Evolutionary conservation across 1,140 invertebrate genomes (phyloP).

Genomic region (Melitaea cinxia): DNA sequence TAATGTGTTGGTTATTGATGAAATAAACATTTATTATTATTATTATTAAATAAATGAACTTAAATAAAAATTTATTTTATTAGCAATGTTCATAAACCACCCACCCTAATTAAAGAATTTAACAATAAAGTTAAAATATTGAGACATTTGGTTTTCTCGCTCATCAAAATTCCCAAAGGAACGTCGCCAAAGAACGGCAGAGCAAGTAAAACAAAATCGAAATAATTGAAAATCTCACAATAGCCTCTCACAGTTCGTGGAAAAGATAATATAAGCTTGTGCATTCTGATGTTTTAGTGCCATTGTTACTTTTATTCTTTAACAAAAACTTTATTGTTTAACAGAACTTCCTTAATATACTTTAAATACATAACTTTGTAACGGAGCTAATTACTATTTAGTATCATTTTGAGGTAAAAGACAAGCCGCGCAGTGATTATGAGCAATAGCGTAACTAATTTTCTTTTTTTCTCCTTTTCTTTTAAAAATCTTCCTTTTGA

Average conservation of each 20-base stretch:
- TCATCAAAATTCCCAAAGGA: background rate
- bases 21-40: no score
- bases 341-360: background rate
- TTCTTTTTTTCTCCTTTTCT: no score
- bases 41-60: no score
- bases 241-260: background rate
- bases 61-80: no score
- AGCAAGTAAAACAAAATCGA: conserved; percentile 16
- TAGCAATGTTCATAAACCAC: background rate
- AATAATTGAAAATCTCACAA: conserved; percentile 20
- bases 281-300: background rate
- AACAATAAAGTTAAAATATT: background rate
- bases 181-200: conserved; percentile 10
- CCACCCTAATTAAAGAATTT: background rate
- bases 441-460: no score
- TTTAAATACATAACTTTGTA: no score
- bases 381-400: no score
- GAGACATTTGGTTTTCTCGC: background rate
- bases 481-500: no score
- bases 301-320: background rate
- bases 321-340: background rate
- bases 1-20: no score
- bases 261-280: background rate
- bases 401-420: no score
- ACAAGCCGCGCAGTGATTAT: no score